Evolutionary conservation across 2,888 invertebrate species (phyloP).

Genomic region (Nezara viridula): DNA sequence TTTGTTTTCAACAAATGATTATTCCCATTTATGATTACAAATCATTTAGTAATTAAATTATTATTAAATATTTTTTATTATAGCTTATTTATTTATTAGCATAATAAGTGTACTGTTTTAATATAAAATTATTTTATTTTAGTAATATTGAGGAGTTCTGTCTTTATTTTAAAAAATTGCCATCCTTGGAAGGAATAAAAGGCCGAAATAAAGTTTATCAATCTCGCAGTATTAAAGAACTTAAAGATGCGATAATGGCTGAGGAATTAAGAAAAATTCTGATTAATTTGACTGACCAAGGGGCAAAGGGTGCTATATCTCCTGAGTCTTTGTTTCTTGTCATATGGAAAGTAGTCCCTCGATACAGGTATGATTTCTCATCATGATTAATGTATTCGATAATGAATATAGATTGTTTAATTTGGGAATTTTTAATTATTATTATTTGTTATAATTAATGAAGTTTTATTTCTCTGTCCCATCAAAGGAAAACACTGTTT

Average conservation of each 20-base stretch:
- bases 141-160: conserved; percentile 89
- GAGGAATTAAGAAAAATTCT: conserved; percentile 86
- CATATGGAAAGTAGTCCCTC: conserved; percentile 87
- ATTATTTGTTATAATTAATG: too few relatives aligned
- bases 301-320: conserved; percentile 83
- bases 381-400: not conserved
- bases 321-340: conserved; percentile 86
- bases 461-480: not conserved
- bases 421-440: too few relatives aligned
- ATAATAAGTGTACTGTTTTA: not conserved
- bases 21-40: too few relatives aligned
- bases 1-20: too few relatives aligned
- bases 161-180: conserved; percentile 84
- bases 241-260: conserved; percentile 81
- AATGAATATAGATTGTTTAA: not conserved
- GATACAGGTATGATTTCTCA: conserved; percentile 74
- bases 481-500: too few relatives aligned
- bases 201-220: conserved; percentile 75
- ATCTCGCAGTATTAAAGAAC: conserved; percentile 75
- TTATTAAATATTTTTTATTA: not conserved
- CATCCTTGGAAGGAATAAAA: conserved; percentile 74
- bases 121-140: conserved; percentile 65
- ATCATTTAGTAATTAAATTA: not conserved
- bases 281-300: conserved; percentile 77
- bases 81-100: not conserved